Base-by-base conservation (phyloP, 2,888 invertebrate genomes). In the Antheraea assamensis region DNA sequence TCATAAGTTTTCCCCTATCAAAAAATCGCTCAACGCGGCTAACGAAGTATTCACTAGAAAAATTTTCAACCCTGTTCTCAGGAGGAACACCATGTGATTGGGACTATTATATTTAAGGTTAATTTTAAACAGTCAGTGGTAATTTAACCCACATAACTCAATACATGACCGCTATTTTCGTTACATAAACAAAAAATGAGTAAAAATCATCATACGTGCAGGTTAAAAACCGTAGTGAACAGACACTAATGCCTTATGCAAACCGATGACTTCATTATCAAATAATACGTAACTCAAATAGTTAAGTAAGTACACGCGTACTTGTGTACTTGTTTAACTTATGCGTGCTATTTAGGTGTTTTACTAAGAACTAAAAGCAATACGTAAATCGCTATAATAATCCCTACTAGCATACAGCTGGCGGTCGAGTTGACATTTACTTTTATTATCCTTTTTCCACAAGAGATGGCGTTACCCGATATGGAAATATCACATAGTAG, bases 221-320 rank as follows among this genome's bases (percentile, higher is more conserved):
- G 66, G 66, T 66, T 31, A 66, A 66, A 66, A 66, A 66, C 31
- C 66, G 58, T 66, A 30, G 66, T 66, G 30, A 21, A 66, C 4
- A 8, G 19, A 31, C 31, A 31, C 66, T 66, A 66, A 66, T 17
- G 4, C 4, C 5, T 66, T 31, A 19, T 2, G 66, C 66, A 66
- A 66, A 66, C 31, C 2, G 7, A 31, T 66, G 66, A 15, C 31
- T 31, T 31, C 66, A 66, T 19, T 66, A 30, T 31, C 31, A 19
- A 66, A 4, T 7, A 66, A 66, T 66, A 31, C 66, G 2, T 31
- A 31, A 31, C 17, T 66, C 31, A 31, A 31, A 66, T 31, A 66
- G 4, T 2, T 66, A 21, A 30, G n/a, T n/a, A n/a, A 52, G 61
- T n/a, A 15, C 61, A 61, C 61, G 13, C 4, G 61, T 0, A 61